Conservation (phyloP, 2,888 invertebrate species). For the Drosophila subquinaria region DNA sequence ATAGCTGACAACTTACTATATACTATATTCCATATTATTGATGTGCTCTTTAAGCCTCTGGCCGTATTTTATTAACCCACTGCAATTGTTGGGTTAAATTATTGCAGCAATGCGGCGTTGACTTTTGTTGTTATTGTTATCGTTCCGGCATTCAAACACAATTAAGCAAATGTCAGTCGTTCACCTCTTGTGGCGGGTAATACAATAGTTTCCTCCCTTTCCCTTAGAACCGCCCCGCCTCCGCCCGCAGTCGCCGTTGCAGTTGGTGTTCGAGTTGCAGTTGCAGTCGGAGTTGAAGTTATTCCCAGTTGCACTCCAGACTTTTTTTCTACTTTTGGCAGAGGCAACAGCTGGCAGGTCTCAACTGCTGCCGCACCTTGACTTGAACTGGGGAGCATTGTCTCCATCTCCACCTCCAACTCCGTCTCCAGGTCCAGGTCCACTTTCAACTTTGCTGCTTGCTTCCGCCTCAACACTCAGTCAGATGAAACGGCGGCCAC, state of each 20-base stretch:
- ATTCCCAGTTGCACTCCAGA: constrained; percentile 12
- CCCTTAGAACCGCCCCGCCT: constrained; percentile 2
- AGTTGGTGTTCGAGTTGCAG: background rate
- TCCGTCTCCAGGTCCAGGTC: constrained; percentile 44
- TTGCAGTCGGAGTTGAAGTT: constrained; percentile 1
- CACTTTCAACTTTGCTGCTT: constrained; percentile 69
- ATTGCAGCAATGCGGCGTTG: constrained; percentile 8
- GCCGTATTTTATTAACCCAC: background rate
- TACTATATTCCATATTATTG: background rate
- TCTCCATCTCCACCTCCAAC: background rate
- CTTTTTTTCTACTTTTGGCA: constrained; percentile 4
- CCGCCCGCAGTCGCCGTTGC: background rate
- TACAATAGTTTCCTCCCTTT: constrained; percentile 30
- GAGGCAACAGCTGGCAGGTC: constrained; percentile 42
- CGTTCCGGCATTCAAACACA: constrained; percentile 72
- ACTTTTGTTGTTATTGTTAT: constrained; percentile 16
- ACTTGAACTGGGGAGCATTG: constrained; percentile 25
- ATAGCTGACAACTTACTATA: background rate
- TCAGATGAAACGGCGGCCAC: constrained; percentile 54
- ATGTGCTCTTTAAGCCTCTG: background rate
- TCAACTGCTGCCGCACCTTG: constrained; percentile 56
- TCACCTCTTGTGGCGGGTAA: constrained; percentile 57
- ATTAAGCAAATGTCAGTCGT: constrained; percentile 75
- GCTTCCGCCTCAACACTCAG: constrained; percentile 57
- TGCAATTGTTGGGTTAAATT: constrained; percentile 9